Base-by-base conservation (phyloP, 2,113 vertebrate species). In the Rhegmatorhina hoffmannsi region DNA sequence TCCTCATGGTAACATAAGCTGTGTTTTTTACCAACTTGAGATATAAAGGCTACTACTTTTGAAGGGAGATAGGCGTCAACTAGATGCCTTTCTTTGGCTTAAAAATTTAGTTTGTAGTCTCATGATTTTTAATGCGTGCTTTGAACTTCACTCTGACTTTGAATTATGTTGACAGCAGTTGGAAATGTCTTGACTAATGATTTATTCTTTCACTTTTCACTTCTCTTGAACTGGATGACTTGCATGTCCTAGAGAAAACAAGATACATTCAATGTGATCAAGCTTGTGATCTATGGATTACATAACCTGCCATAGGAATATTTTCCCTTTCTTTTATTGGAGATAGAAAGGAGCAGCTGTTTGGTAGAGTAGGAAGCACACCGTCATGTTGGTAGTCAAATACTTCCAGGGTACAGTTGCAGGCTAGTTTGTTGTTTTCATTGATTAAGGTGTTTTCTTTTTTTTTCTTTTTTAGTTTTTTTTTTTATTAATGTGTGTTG, bases 131-230 rank as follows among this genome's bases (percentile, higher is more conserved):
- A 95, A 87, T 94, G 64, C 56, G 36, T 70, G 20, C 91, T 91
- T 96, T 96, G 87, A 94, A 87, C 64, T 92, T 87, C 44, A 55
- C 9, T 91, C 46, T 91, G 91, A 86, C 80, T 95, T 81, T 94
- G 47, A 93, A 93, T 81, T 84, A 43, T 82, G 69, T 72, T 96
- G 96, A 92, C 92, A 84, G 81, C 47, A 75, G 56, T 49, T 92
- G 26, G 64, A 95, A 86, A 74, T 55, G 8, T 84, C 66, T 92
- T 70, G 64, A 81, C 87, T 94, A 91, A 89, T 55, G 47, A 78
- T 89, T 89, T 92, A 29, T 87, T 91, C 62, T 63, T 94, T 60
- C 52, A 28, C 77, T 89, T 94, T 78, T 26, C 16, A 16, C 34
- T 89, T 90, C 13, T 86, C 26, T 76, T 82, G 52, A 26, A 40